Evolutionary conservation across 2,113 vertebrate genomes (phyloP), one percentile per base, ranked within the genome.

Genomic region (Micromys minutus): DNA sequence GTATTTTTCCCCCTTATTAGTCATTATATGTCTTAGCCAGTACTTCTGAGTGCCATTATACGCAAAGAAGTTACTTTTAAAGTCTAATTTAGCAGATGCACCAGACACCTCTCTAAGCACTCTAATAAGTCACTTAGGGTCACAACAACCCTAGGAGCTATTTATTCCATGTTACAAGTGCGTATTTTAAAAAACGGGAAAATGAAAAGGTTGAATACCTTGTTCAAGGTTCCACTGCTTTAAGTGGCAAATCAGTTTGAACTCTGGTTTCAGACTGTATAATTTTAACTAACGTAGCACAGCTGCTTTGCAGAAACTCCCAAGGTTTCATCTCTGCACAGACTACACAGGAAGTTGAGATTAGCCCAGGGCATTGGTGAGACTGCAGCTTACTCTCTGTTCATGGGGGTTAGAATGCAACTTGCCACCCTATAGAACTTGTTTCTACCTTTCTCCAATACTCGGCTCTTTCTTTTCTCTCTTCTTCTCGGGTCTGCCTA

Each of bases 61-160:
- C 52, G 17, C 50, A 79, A 79, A 63, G 34, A 4, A 21, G 63
- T 39, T 2, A 45, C 55, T 63, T 45, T 65, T 81, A 45, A 59
- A 84, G 17, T 63, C 47, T 90, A 52, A 63, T 50, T 69, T 79
- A 79, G 76, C 47, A 52, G 0, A 71, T 39, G 8, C 22, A 59
- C 34, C 21, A 75, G 79, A 89, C 16, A 79, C 12, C 3, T 22
- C 72, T 55, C 69, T 61, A 74, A 47, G 55, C 45, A 65, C 6
- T 77, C 77, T 79, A 91, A 50, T n/a, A 87, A 87, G 26, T 67
- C 21, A 50, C 80, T 96, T 91, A 39, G 45, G 47, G 85, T 72
- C 67, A 36, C 36, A n/a, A 15, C 19, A 29, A 17, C 67, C n/a
- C 7, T 45, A 31, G 52, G 34, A 85, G 6, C 17, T 87, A 59